Evolutionary conservation across 2,113 vertebrate species (phyloP).

Genomic region (Asarcornis scutulata): DNA sequence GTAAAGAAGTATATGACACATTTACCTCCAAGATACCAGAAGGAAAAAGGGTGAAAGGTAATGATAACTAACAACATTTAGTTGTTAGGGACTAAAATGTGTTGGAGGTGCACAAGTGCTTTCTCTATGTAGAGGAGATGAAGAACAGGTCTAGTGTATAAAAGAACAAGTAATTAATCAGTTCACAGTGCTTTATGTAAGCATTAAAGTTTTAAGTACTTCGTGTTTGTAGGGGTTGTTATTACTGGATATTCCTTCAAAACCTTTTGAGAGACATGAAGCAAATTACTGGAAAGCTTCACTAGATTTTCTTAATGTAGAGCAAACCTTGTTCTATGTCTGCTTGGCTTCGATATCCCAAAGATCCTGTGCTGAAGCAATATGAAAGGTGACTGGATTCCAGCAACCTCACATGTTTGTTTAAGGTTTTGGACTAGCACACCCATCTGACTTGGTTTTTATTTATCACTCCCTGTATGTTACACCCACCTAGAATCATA

Average conservation of each 20-base stretch:
- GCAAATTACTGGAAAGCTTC: constrained; percentile 46
- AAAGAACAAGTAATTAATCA: neutral
- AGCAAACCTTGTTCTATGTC: neutral
- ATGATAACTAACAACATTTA: neutral
- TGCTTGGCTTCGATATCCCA: neutral
- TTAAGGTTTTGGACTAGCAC: neutral
- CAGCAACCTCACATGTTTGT: neutral
- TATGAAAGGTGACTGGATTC: neutral
- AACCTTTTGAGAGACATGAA: constrained; percentile 35
- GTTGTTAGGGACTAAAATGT: neutral
- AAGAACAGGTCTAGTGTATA: neutral
- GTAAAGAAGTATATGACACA: neutral
- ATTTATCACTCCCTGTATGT: neutral
- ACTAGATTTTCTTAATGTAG: neutral
- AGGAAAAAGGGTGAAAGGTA: neutral
- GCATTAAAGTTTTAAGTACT: constrained; percentile 44
- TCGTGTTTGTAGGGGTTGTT: neutral
- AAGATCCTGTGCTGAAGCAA: neutral
- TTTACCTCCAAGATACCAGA: neutral
- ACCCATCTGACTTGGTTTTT: neutral
- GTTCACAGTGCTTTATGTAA: neutral
- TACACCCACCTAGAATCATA: neutral
- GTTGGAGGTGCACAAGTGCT: neutral
- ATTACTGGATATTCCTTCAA: constrained; percentile 55
- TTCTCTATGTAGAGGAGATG: neutral